Evolutionary conservation across 2,113 vertebrate species (phyloP).

Genomic region (Apodemus speciosus): DNA sequence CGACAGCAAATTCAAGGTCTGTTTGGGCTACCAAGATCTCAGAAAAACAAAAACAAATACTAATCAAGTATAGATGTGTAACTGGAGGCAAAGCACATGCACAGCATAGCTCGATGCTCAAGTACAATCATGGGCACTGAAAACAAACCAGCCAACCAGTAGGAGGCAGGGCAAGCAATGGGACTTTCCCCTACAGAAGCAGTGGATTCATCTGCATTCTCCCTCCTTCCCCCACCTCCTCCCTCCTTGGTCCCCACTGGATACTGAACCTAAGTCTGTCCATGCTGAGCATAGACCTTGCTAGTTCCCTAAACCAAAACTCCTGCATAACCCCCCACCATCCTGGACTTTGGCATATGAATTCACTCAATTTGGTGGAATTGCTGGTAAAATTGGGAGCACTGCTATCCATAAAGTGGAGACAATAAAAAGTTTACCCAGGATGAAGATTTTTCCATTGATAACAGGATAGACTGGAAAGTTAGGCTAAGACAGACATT

Average conservation of each 20-base stretch:
- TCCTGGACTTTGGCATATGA: neutral
- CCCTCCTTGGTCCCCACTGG: neutral
- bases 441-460: constrained; percentile 15
- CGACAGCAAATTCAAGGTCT: neutral
- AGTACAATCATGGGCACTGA: neutral
- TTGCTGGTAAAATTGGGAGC: constrained; percentile 34
- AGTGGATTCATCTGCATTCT: neutral
- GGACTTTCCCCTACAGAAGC: neutral
- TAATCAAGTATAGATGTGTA: neutral
- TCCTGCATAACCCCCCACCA: neutral
- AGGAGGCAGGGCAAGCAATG: no score
- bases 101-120: neutral
- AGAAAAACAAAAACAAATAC: neutral
- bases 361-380: neutral
- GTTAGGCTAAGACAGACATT: neutral
- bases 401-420: constrained; percentile 13
- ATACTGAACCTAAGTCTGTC: neutral
- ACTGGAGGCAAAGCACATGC: neutral
- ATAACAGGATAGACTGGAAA: neutral
- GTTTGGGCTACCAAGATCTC: neutral
- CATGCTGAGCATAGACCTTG: neutral
- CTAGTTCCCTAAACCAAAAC: neutral
- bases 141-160: neutral
- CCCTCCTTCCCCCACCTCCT: neutral
- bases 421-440: constrained; percentile 22